A percentile compares a stretch with the other conserved stretches of the same genome.
phyloP scores from a whole-genome alignment of 2,113 vertebrate species.

The Tyto alba region DNA sequence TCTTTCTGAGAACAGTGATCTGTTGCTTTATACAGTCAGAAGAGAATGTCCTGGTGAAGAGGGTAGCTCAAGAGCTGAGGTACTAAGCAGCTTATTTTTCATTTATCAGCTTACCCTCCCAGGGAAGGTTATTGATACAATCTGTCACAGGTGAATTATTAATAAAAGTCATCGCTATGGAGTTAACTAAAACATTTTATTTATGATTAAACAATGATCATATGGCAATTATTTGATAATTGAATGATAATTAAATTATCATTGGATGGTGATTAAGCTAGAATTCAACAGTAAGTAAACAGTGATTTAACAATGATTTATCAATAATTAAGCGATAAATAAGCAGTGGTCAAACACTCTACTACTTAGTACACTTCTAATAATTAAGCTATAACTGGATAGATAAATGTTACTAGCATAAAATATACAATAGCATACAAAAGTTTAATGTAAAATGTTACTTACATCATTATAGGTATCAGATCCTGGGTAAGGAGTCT shows the following conservation, averaged over 20 bases:
- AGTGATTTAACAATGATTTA: not conserved
- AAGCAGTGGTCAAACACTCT: fast-evolving
- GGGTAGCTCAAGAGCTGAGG: not conserved
- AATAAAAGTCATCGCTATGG: not conserved
- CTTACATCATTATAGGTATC: not conserved
- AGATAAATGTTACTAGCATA: not conserved
- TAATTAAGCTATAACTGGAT: not conserved
- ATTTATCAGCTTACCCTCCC: not conserved
- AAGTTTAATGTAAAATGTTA: not conserved
- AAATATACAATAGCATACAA: not conserved
- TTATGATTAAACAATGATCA: not conserved
- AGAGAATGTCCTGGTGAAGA: not conserved
- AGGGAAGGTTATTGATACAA: not conserved
- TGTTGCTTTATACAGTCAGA: not conserved
- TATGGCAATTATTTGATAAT: not conserved
- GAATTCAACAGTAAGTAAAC: too few species aligned
- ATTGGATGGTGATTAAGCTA: too few species aligned
- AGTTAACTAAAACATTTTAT: not conserved
- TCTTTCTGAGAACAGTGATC: not conserved
- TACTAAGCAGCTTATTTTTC: not conserved
- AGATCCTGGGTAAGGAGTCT: not conserved
- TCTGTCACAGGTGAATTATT: not conserved
- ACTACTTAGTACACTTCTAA: not conserved
- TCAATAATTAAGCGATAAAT: not conserved
- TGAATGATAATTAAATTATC: not conserved